Percentiles rank a stretch among this genome's conserved stretches.
These are phyloP conservation scores for Microcebus lehilahytsara DNA, from an alignment of 2,113 vertebrate species.

Conservation along the genomic window DNA sequence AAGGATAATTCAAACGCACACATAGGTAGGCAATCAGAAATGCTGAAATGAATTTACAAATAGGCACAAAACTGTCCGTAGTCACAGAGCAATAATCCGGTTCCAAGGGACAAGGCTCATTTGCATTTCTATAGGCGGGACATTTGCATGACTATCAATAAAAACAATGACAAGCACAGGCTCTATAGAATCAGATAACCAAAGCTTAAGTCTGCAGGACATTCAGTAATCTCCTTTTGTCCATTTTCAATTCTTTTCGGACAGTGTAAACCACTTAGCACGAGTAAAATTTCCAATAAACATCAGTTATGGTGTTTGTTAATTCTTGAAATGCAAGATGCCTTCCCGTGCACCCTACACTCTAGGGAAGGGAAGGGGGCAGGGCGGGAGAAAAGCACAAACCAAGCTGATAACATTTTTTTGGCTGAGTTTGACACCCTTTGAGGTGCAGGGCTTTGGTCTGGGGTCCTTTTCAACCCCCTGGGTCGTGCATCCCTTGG, in stretches of 20 bases:
- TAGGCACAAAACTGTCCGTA: background rate
- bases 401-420: fast-evolving
- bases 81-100: background rate
- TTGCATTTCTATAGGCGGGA: slow-evolving; percentile 14
- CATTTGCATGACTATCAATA: background rate
- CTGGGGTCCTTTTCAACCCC: background rate
- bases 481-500: too few relatives aligned
- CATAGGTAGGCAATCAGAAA: background rate
- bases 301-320: background rate
- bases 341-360: background rate
- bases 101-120: background rate
- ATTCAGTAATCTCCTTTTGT: background rate
- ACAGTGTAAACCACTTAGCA: background rate
- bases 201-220: background rate
- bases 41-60: background rate
- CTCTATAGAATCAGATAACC: background rate
- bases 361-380: too few relatives aligned
- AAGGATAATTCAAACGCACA: background rate
- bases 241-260: background rate
- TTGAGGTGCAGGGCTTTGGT: background rate
- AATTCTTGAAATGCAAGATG: background rate
- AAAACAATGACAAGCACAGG: background rate
- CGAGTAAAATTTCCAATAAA: background rate
- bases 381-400: too few relatives aligned
- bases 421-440: background rate